Percentiles rank a stretch among this genome's conserved stretches.
phyloP scores from a whole-genome alignment of 2,797 vertebrate species.

The Synaphobranchus kaupii region DNA sequence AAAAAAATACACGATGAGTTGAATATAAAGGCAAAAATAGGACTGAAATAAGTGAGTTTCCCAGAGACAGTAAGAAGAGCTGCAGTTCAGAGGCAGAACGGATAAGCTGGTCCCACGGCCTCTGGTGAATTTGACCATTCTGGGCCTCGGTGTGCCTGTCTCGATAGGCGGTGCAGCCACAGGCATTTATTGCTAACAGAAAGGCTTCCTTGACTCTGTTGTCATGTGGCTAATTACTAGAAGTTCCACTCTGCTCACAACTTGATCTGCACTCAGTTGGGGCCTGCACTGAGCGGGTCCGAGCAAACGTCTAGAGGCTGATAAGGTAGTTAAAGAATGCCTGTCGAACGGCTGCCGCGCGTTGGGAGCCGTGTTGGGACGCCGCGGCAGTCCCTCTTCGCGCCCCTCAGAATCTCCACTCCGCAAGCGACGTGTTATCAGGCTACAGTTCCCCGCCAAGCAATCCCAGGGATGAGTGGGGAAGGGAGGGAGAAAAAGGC shows the following conservation, averaged over 20 bases:
- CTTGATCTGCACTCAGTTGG: background rate
- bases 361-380: background rate
- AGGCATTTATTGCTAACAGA: conserved; percentile 5
- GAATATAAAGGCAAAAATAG: background rate
- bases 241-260: conserved; percentile 13
- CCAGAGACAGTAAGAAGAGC: background rate
- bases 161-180: conserved; percentile 7
- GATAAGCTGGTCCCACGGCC: background rate
- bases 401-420: background rate
- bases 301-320: background rate
- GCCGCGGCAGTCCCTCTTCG: background rate
- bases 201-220: background rate
- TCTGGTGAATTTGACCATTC: background rate
- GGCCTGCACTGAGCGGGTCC: background rate
- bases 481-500: background rate
- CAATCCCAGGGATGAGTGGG: background rate
- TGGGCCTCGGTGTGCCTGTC: background rate
- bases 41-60: background rate
- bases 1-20: background rate
- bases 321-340: background rate
- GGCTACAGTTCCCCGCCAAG: background rate
- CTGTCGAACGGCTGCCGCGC: background rate
- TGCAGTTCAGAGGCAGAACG: background rate
- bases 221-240: conserved; percentile 19
- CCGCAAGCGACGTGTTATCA: background rate